Conservation (phyloP, 1,140 invertebrate species). For the Drosophila bifasciata region DNA sequence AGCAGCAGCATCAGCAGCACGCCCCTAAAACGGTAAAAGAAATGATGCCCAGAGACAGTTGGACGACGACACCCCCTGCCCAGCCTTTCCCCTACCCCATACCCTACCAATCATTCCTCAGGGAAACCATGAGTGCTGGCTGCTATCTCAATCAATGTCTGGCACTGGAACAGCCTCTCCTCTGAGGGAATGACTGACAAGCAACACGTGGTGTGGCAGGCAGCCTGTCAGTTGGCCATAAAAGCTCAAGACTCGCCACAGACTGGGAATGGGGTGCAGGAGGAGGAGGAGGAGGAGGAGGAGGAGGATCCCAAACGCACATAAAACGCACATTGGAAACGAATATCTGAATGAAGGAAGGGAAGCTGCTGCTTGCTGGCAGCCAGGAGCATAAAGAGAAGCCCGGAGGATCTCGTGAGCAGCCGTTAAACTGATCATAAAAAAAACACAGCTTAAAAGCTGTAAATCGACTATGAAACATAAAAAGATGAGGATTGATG, state of each 20-base stretch:
- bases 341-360: neutral
- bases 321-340: constrained; percentile 1
- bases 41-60: constrained; percentile 22
- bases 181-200: constrained; percentile 45
- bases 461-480: too few species aligned
- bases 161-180: constrained; percentile 17
- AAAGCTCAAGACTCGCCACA: constrained; percentile 19
- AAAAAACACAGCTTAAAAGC: too few species aligned
- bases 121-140: neutral
- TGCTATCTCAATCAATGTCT: constrained; percentile 54
- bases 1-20: constrained; percentile 11
- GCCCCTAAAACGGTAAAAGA: constrained; percentile 23
- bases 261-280: neutral
- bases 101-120: too few species aligned
- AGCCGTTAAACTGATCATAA: too few species aligned
- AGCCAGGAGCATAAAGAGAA: too few species aligned
- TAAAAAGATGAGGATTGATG: too few species aligned
- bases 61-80: constrained; percentile 25
- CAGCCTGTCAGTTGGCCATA: constrained; percentile 45
- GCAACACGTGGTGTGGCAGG: constrained; percentile 52
- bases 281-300: constrained; percentile 1
- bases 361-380: too few species aligned
- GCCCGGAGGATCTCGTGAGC: too few species aligned
- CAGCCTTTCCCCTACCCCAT: neutral
- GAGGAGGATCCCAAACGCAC: constrained; percentile 5